A percentile compares a stretch with the other conserved stretches of the same genome.
phyloP scores from a whole-genome alignment of 2,888 invertebrate species.

The Halocaridina rubra region DNA sequence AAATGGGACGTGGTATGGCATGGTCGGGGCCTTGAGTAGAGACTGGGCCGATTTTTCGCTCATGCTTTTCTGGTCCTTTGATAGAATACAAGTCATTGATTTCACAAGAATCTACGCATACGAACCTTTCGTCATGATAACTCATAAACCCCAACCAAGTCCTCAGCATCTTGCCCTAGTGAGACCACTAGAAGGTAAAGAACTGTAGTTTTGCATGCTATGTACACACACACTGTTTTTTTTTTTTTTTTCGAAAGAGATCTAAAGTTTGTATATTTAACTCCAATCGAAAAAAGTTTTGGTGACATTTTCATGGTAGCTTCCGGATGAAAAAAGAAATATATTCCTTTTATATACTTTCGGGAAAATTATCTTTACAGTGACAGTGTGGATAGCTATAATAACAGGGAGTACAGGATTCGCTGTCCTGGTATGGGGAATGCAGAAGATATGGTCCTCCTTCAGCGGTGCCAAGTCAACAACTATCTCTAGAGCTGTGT shows the following conservation, averaged over 20 bases:
- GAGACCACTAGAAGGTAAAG: conserved; percentile 21
- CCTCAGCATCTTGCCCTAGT: conserved; percentile 38
- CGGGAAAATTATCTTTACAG: too few species aligned
- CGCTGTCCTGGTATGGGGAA: background rate
- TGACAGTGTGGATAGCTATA: background rate
- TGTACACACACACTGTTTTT: too few species aligned
- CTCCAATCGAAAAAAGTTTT: too few species aligned
- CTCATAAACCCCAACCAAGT: conserved; percentile 24
- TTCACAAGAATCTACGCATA: conserved; percentile 35
- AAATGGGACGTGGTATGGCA: conserved; percentile 29
- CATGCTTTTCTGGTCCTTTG: conserved; percentile 39
- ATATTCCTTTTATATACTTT: too few species aligned
- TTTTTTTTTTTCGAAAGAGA: too few species aligned
- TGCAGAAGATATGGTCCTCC: background rate
- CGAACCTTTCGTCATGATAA: conserved; percentile 43
- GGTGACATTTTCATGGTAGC: too few species aligned
- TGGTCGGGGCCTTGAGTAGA: conserved; percentile 24
- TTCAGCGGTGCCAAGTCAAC: background rate
- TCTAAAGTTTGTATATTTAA: too few species aligned
- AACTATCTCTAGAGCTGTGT: background rate
- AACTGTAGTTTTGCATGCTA: too few species aligned
- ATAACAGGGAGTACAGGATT: background rate
- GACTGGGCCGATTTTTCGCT: conserved; percentile 34
- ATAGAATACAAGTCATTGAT: conserved; percentile 35
- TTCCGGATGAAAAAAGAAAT: too few species aligned